Conservation (phyloP, 37 sponge, comb jelly and placozoan genomes). For the Agelas oroides region DNA sequence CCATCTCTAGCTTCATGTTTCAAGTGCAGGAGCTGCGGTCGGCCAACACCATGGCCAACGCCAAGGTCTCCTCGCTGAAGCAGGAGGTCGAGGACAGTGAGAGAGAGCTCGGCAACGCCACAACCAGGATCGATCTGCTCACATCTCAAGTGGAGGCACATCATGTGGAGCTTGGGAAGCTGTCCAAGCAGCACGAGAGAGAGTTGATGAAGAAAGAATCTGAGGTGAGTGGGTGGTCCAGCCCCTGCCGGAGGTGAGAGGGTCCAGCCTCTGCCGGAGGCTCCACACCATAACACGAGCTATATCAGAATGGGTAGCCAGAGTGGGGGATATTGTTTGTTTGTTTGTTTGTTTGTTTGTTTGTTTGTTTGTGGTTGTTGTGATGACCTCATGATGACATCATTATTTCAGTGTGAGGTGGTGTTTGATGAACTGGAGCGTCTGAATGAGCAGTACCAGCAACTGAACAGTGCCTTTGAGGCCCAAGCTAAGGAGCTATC, state of each 20-base stretch:
- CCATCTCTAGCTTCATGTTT: conserved; percentile 57
- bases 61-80: conserved; percentile 27
- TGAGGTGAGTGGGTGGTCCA: conserved; percentile 12
- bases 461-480: conserved; percentile 55
- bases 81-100: conserved; percentile 54
- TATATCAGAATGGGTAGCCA: too few species aligned
- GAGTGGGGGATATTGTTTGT: too few species aligned
- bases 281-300: too few species aligned
- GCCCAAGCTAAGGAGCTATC: conserved; percentile 35
- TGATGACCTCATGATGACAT: too few species aligned
- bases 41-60: background rate
- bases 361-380: too few species aligned
- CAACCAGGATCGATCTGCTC: conserved; percentile 34
- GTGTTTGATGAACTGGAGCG: conserved; percentile 69
- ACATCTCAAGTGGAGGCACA: conserved; percentile 12
- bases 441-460: conserved; percentile 74
- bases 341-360: too few species aligned
- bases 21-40: conserved; percentile 61
- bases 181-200: background rate
- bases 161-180: background rate
- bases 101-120: conserved; percentile 20
- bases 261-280: too few species aligned
- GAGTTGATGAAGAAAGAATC: conserved; percentile 50
- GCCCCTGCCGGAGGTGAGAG: too few species aligned
- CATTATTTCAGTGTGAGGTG: conserved; percentile 34